These are phyloP conservation scores for Ephydatia muelleri DNA, from an alignment of 37 sponge, comb jelly and placozoan genomes.

Conservation along the genomic window DNA sequence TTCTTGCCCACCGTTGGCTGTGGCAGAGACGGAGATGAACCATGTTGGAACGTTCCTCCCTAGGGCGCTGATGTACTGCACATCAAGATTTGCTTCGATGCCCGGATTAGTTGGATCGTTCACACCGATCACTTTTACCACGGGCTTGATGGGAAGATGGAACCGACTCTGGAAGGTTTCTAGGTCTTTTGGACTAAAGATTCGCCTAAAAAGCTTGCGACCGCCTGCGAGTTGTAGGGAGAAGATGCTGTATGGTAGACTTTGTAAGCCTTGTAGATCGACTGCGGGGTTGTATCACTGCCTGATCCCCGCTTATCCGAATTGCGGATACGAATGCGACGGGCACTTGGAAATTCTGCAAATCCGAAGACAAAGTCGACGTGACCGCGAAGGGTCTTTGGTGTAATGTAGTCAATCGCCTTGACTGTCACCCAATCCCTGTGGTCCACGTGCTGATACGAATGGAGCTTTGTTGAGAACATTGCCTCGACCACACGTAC, in stretches of 20 bases:
- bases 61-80: conserved; percentile 84
- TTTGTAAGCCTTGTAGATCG: conserved; percentile 76
- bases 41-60: conserved; percentile 77
- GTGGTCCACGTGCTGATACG: conserved; percentile 14
- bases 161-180: conserved; percentile 67
- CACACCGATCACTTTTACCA: conserved; percentile 61
- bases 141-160: conserved; percentile 48
- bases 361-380: conserved; percentile 77
- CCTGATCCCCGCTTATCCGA: not conserved
- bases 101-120: conserved; percentile 65
- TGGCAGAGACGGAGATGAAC: conserved; percentile 67
- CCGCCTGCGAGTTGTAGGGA: conserved; percentile 78
- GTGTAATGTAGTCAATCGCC: conserved; percentile 31
- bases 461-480: conserved; percentile 44
- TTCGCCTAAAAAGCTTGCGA: conserved; percentile 86
- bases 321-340: not conserved
- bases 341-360: conserved; percentile 40
- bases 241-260: conserved; percentile 50
- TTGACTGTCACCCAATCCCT: not conserved
- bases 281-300: conserved; percentile 37
- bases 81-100: conserved; percentile 88
- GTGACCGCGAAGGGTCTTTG: conserved; percentile 32
- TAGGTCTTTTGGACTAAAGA: conserved; percentile 80
- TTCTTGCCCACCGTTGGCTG: conserved; percentile 80
- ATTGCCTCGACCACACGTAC: conserved; percentile 40